Evolutionary conservation across 2,888 invertebrate species (phyloP).

Genomic region (Pyralis farinalis): DNA sequence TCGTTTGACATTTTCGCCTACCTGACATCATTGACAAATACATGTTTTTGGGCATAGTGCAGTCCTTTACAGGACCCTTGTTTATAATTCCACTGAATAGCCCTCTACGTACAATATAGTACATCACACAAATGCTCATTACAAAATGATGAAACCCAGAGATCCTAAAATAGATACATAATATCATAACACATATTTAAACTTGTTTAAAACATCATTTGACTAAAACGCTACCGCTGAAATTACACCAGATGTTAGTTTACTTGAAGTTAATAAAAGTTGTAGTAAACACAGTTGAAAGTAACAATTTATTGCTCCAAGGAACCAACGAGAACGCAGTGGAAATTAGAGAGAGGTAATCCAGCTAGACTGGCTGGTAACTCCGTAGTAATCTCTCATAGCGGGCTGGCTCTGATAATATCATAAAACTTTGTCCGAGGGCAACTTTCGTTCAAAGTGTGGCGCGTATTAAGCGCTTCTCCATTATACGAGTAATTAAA

Average conservation of each 20-base stretch:
- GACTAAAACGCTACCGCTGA: not conserved
- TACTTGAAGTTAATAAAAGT: slow-evolving; percentile 18
- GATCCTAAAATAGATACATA: not conserved
- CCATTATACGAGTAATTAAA: too few relatives aligned
- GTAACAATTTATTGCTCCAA: slow-evolving; percentile 40
- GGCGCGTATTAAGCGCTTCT: slow-evolving; percentile 17
- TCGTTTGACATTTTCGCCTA: too few relatives aligned
- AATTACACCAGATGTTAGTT: slow-evolving; percentile 9
- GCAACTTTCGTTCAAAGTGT: slow-evolving; percentile 45
- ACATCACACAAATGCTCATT: too few relatives aligned
- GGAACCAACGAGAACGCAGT: slow-evolving; percentile 38
- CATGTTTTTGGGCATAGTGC: too few relatives aligned
- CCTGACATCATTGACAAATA: too few relatives aligned
- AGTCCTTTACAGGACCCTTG: too few relatives aligned
- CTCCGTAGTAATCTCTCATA: slow-evolving; percentile 46
- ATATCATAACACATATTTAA: not conserved
- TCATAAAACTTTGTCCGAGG: slow-evolving; percentile 42
- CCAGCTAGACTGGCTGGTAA: slow-evolving; percentile 35
- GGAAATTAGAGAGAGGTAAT: slow-evolving; percentile 42
- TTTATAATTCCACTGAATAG: too few relatives aligned
- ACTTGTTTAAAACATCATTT: not conserved
- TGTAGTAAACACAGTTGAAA: slow-evolving; percentile 22
- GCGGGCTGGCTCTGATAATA: slow-evolving; percentile 24
- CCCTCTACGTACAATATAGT: too few relatives aligned
- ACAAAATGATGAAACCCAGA: not conserved